Conservation (phyloP, 2,888 invertebrate genomes). For the Cerastoderma edule region DNA sequence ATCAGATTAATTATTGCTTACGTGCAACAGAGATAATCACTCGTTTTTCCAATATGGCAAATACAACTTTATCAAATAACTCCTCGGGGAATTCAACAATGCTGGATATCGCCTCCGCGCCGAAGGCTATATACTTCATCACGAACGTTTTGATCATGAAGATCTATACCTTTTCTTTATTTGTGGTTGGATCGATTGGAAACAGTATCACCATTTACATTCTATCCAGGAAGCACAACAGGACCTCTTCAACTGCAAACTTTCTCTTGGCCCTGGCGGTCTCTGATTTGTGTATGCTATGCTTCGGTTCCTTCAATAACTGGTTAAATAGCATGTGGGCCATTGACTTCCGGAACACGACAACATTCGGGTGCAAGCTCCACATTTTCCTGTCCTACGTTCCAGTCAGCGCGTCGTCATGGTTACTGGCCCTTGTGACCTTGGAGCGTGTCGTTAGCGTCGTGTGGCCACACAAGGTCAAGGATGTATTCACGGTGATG, state of each 20-base stretch:
- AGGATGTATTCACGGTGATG: not conserved
- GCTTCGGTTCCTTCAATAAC: slow-evolving; percentile 6
- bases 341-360: slow-evolving; percentile 7
- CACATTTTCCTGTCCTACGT: slow-evolving; percentile 13
- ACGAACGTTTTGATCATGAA: not conserved
- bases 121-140: too few species aligned
- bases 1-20: too few species aligned
- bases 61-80: too few species aligned
- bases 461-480: slow-evolving; percentile 14
- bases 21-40: too few species aligned
- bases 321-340: not conserved
- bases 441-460: slow-evolving; percentile 6
- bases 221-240: not conserved
- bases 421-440: slow-evolving; percentile 5
- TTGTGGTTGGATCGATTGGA: not conserved
- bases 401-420: slow-evolving; percentile 17
- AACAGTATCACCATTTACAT: slow-evolving; percentile 4
- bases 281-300: slow-evolving; percentile 6
- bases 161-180: not conserved
- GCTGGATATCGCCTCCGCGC: too few species aligned
- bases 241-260: slow-evolving; percentile 13
- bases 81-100: too few species aligned
- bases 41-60: too few species aligned
- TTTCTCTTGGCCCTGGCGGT: not conserved
- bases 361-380: slow-evolving; percentile 1